phyloP scores from a whole-genome alignment of 2,797 vertebrate genomes.

The Sebastes diaconus region DNA sequence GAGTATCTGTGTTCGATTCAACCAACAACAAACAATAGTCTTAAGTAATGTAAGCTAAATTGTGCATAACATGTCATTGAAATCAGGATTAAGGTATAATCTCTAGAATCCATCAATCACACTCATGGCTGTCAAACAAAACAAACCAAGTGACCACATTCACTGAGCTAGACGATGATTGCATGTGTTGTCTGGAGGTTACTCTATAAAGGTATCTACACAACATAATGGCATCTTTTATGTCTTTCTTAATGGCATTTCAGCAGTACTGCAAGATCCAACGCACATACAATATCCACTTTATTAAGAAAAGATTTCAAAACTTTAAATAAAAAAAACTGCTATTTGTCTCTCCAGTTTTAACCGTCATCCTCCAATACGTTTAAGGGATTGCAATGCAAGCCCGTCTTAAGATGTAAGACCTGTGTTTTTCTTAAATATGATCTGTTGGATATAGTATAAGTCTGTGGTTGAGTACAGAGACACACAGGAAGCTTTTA shows the following conservation, averaged over 20 bases:
- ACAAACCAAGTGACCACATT: background rate
- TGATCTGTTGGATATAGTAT: conserved; percentile 8
- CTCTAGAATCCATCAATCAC: background rate
- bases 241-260: background rate
- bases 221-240: background rate
- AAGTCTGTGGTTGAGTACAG: conserved; percentile 38
- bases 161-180: background rate
- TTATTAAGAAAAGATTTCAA: background rate
- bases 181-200: background rate
- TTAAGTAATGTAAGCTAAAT: background rate
- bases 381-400: background rate
- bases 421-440: conserved; percentile 49
- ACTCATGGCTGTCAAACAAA: background rate
- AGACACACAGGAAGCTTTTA: conserved; percentile 47
- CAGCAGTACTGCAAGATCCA: background rate
- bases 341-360: background rate
- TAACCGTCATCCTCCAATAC: background rate
- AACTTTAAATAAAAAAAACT: background rate
- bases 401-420: conserved; percentile 21
- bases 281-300: background rate
- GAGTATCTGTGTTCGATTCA: too few relatives aligned
- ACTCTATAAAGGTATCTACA: background rate
- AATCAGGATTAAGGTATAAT: conserved; percentile 3
- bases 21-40: background rate
- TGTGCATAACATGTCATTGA: background rate